Percentiles rank a stretch among this genome's conserved stretches.
phyloP scores from a whole-genome alignment of 2,113 vertebrate genomes.

The Apistogramma diplotaenia region DNA sequence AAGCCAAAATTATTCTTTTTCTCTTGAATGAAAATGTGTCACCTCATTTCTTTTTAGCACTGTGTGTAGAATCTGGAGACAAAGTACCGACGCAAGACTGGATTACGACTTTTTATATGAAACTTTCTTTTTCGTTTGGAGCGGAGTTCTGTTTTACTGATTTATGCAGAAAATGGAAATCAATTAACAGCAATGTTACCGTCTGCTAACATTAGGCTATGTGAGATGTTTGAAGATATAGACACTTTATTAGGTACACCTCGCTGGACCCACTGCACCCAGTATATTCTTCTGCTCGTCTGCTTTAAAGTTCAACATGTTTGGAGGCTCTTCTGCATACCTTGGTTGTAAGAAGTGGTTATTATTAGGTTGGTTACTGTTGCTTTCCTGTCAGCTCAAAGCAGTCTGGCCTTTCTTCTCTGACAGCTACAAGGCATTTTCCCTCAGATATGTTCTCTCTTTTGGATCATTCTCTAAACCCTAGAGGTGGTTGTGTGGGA shows the following conservation, averaged over 20 bases:
- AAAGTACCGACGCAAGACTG: background rate
- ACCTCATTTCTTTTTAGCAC: slow-evolving; percentile 15
- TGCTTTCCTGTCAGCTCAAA: background rate
- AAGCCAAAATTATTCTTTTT: slow-evolving; percentile 34
- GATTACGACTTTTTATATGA: background rate
- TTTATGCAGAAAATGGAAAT: background rate
- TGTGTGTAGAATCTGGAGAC: background rate
- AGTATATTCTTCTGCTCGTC: background rate
- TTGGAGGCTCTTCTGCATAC: background rate
- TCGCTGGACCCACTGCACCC: background rate
- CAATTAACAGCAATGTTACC: background rate
- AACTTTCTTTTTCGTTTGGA: background rate
- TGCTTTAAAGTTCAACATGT: background rate
- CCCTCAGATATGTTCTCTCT: background rate
- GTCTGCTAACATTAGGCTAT: too few species aligned
- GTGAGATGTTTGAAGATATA: background rate
- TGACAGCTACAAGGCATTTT: background rate
- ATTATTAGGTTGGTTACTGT: background rate
- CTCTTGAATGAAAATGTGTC: slow-evolving; percentile 35
- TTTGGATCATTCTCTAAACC: background rate
- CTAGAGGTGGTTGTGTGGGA: background rate
- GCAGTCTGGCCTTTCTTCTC: background rate
- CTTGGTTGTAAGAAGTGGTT: background rate
- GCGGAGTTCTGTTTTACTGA: background rate
- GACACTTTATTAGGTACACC: background rate